These are phyloP conservation scores for Omphaloscelis lunosa DNA, from an alignment of 2,888 invertebrate genomes.

Conservation along the genomic window DNA sequence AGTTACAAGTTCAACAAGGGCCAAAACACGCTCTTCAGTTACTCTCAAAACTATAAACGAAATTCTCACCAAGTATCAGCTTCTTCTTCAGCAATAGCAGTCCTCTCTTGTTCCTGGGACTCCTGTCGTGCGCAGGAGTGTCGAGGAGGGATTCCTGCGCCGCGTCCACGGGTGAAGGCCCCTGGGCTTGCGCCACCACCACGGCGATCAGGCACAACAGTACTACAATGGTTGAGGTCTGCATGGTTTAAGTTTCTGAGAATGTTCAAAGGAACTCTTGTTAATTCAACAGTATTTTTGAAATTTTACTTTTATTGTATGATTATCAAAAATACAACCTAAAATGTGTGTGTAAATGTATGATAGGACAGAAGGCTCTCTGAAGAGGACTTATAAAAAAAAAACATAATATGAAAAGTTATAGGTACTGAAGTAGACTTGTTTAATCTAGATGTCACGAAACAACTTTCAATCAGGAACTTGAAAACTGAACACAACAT, in stretches of 20 bases:
- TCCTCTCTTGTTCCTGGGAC: slow-evolving; percentile 84
- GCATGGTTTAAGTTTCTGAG: slow-evolving; percentile 81
- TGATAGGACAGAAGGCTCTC: not conserved
- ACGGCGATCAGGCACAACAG: slow-evolving; percentile 83
- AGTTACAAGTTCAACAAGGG: not conserved
- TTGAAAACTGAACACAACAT: slow-evolving; percentile 3
- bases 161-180: slow-evolving; percentile 70
- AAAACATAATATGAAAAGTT: not conserved
- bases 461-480: slow-evolving; percentile 60
- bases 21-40: not conserved
- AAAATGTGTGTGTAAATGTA: no score
- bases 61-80: slow-evolving; percentile 82
- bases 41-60: not conserved
- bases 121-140: slow-evolving; percentile 80
- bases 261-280: slow-evolving; percentile 19
- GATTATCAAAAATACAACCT: not conserved
- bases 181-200: slow-evolving; percentile 76
- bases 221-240: slow-evolving; percentile 83
- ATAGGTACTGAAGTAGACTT: not conserved
- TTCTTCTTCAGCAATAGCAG: slow-evolving; percentile 86
- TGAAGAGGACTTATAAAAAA: not conserved
- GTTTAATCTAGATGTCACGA: slow-evolving; percentile 13
- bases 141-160: slow-evolving; percentile 76
- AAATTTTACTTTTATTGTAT: not conserved
- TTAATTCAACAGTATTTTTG: not conserved